phyloP scores from a whole-genome alignment of 2,888 invertebrate species.

The Drosophila tanythrix region DNA sequence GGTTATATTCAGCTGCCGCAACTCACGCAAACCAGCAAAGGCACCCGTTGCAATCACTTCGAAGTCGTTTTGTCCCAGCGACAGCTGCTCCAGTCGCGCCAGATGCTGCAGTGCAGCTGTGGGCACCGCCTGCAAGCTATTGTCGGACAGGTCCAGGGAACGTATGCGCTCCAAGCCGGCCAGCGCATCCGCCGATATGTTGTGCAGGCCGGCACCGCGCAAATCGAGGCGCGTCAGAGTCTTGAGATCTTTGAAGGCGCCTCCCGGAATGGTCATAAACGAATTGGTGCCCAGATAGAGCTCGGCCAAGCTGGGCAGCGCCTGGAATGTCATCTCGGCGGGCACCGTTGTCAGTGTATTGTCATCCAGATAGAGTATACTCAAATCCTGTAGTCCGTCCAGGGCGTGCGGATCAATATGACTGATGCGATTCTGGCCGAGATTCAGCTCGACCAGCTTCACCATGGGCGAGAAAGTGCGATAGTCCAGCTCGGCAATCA shows the following conservation, averaged over 20 bases:
- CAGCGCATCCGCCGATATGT: constrained; percentile 91
- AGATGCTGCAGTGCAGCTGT: constrained; percentile 90
- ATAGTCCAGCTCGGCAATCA: constrained; percentile 91
- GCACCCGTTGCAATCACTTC: constrained; percentile 89
- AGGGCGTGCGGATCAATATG: constrained; percentile 92
- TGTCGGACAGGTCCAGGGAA: constrained; percentile 92
- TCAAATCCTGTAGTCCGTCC: constrained; percentile 90
- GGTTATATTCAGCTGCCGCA: constrained; percentile 91
- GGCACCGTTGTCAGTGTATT: constrained; percentile 92
- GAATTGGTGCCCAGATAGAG: constrained; percentile 93
- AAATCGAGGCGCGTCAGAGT: constrained; percentile 91
- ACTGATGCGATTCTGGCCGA: constrained; percentile 93
- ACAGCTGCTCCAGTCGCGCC: constrained; percentile 91
- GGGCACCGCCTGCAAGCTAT: constrained; percentile 90
- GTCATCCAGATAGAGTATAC: constrained; percentile 93
- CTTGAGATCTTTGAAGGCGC: constrained; percentile 91
- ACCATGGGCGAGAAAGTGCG: constrained; percentile 90
- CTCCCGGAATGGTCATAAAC: constrained; percentile 90
- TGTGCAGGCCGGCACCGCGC: constrained; percentile 91
- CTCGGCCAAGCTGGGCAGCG: constrained; percentile 92
- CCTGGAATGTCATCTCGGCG: constrained; percentile 88
- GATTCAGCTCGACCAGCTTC: constrained; percentile 92
- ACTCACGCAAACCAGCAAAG: constrained; percentile 91
- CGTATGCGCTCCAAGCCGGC: constrained; percentile 90
- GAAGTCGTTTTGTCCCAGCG: constrained; percentile 93